Evolutionary conservation across 2,888 invertebrate genomes (phyloP), one percentile per base, ranked within the genome.

Genomic region (Creontiades dilutus): DNA sequence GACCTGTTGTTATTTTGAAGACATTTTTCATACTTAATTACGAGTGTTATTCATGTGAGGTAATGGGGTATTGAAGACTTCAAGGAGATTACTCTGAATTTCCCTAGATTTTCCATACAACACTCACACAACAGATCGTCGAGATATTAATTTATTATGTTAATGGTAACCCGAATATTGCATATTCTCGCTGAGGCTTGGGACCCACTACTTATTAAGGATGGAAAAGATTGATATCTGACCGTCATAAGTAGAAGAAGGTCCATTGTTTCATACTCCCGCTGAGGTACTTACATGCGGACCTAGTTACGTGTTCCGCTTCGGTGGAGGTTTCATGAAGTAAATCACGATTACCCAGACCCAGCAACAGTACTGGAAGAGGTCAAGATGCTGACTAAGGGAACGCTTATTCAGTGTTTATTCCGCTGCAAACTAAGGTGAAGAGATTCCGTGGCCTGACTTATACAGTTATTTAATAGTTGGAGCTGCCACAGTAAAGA

Each of bases 181-280:
- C 2, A n/a, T 0, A 57, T 57, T 57, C 57, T 57, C 68, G 13
- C 52, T 52, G 68, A 68, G 19, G 23, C 68, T 0, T 23, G 27
- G 0, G 68, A 68, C 68, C 68, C 68, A 9, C 7, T 23, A 68
- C 68, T 23, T 13, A 68, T 23, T 23, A 68, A 23, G 23, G 27
- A 23, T 23, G 68, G 68, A 68, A 68, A 27, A 68, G 68, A 68
- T 68, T 68, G 9, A 19, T 68, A 68, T 68, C 68, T 19, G 68
- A 27, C 68, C 57, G 37, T n/a, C 37, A 1, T 57, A 37, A 4
- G 7, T 57, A 7, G n/a, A 57, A 57, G 68, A 19, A 23, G 23
- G 23, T 23, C 23, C 23, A 68, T 68, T 68, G 68, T 68, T 68
- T 23, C 68, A 9, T 68, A 68, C 27, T 37, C 37, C 37, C 7